phyloP scores from a whole-genome alignment of 2,888 invertebrate species.

The Microctonus aethiopoides region DNA sequence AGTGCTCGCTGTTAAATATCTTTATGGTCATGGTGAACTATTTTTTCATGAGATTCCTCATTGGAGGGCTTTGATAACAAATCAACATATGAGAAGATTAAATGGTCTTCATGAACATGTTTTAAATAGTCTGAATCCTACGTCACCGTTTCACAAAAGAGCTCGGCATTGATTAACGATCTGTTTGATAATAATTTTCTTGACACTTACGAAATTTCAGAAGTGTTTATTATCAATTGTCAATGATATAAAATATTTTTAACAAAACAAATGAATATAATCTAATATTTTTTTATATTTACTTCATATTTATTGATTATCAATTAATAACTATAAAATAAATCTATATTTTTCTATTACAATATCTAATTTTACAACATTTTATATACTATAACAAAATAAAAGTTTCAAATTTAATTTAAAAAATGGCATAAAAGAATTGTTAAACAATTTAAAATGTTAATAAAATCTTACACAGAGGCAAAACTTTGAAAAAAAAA shows the following conservation, averaged over 20 bases:
- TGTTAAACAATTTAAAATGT: too few relatives aligned
- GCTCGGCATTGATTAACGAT: background rate
- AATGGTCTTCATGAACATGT: conserved; percentile 74
- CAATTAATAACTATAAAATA: background rate
- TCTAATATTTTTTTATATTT: background rate
- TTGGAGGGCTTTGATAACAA: conserved; percentile 71
- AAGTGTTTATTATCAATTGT: too few relatives aligned
- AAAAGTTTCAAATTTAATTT: too few relatives aligned
- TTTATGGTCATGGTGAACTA: conserved; percentile 71
- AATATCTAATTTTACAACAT: too few relatives aligned
- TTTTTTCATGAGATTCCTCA: conserved; percentile 77
- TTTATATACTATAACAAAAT: too few relatives aligned
- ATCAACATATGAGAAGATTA: conserved; percentile 71
- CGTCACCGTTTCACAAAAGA: conserved; percentile 72
- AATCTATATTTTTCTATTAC: too few relatives aligned
- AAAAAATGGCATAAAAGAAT: too few relatives aligned
- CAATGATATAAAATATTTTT: too few relatives aligned
- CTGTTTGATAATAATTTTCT: too few relatives aligned
- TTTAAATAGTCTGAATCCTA: conserved; percentile 73
- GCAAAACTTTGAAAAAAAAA: too few relatives aligned
- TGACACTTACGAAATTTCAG: too few relatives aligned
- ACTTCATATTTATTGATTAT: background rate
- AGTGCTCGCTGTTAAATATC: conserved; percentile 69
- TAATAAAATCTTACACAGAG: too few relatives aligned
- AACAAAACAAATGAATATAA: background rate